Conservation (phyloP, 2,888 invertebrate species). For the Trilocha varians region DNA sequence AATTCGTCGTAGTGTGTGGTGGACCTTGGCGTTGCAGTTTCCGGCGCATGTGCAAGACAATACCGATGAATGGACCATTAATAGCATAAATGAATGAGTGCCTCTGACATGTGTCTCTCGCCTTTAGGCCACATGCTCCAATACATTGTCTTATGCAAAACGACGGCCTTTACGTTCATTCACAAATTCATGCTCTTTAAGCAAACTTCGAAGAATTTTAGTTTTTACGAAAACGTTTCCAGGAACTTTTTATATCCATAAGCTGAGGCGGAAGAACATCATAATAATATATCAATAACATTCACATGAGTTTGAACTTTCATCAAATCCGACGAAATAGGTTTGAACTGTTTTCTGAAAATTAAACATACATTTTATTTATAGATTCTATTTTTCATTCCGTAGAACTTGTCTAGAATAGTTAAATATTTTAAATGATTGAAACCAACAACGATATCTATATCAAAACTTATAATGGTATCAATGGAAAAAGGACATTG, state of each 20-base stretch:
- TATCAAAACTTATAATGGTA: no score
- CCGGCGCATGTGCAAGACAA: slow-evolving; percentile 71
- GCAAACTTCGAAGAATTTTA: slow-evolving; percentile 48
- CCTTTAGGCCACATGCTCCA: slow-evolving; percentile 44
- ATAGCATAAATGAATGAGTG: slow-evolving; percentile 66
- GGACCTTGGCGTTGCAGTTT: slow-evolving; percentile 36
- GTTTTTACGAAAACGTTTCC: slow-evolving; percentile 35
- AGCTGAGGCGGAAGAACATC: neutral
- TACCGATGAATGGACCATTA: slow-evolving; percentile 66
- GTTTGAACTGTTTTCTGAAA: no score
- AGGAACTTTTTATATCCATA: slow-evolving; percentile 17
- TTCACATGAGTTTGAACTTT: neutral
- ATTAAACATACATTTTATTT: no score
- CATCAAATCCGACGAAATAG: no score
- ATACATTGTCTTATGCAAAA: slow-evolving; percentile 64
- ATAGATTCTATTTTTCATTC: no score
- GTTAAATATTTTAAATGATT: no score
- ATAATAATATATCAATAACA: no score
- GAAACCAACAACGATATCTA: no score
- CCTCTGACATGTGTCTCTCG: slow-evolving; percentile 57
- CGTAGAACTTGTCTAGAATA: no score
- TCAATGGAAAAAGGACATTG: no score
- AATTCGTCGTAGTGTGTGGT: slow-evolving; percentile 39
- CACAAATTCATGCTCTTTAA: slow-evolving; percentile 28
- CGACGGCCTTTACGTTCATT: slow-evolving; percentile 52